A percentile compares a stretch with the other conserved stretches of the same genome.
Conservation (phyloP, 2,113 vertebrate genomes). For the Corythaixoides concolor region DNA sequence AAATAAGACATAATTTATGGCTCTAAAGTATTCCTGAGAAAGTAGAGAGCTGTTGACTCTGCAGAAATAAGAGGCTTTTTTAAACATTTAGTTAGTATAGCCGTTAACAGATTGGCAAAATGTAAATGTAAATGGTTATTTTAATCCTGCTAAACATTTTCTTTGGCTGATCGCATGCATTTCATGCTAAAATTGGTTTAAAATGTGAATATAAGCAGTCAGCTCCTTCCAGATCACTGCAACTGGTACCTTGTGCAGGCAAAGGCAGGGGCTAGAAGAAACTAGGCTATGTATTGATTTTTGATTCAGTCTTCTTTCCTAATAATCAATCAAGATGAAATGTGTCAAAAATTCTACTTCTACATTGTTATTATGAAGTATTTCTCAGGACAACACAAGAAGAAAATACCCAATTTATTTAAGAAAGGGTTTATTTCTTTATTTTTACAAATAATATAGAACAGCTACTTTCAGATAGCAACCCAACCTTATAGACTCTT, state of each 20-base stretch:
- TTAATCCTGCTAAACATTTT: slow-evolving; percentile 44
- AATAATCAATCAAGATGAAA: background rate
- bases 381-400: background rate
- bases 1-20: background rate
- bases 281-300: background rate
- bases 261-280: background rate
- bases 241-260: background rate
- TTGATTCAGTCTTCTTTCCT: background rate
- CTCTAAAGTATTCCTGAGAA: background rate
- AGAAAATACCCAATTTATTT: background rate
- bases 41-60: slow-evolving; percentile 6
- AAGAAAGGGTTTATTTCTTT: background rate
- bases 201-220: background rate
- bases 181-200: slow-evolving; percentile 15
- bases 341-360: background rate
- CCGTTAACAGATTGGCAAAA: background rate
- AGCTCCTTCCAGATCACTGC: background rate
- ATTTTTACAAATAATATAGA: background rate
- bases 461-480: background rate
- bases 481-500: background rate
- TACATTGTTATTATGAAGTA: background rate
- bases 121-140: slow-evolving; percentile 1
- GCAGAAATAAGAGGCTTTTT: background rate
- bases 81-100: background rate
- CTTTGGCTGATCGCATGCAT: background rate